Base-by-base conservation (phyloP, 2,888 invertebrate species). In the Philonicus albiceps region DNA sequence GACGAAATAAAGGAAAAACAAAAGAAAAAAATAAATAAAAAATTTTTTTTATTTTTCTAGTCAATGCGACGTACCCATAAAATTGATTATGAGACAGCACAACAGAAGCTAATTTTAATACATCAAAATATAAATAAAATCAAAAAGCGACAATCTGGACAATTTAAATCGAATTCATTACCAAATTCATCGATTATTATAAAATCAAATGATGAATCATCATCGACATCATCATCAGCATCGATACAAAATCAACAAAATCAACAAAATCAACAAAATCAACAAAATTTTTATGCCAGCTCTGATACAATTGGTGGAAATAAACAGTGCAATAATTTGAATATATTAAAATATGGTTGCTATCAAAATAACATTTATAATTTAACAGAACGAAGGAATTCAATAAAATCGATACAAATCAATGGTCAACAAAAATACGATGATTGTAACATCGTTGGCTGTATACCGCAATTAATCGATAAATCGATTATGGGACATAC, bases 51-150 rank as follows among this genome's bases (percentile, higher is more conserved):
- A 53, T 11, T 64, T 64, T 22, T 11, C 3, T 27, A 64, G 87
- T 88, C 88, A 34, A 87, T 88, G n/a, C 87, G 89, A 34, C 87
- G 88, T 11, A 87, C 83, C 19, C 89, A 89, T 81, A 89, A 89
- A n/a, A 88, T 89, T 7, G 89, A 89, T 64, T 89, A 89, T 87
- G 89, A 90, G 22, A 80, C 88, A 4, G 88, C 84, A 37, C 89
- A 89, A 84, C 88, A 89, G 64, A 89, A 89, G 73, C 30, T 89
- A 19, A 74, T 86, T 76, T 31, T 87, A 37, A 87, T 91, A 89
- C 87, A 91, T 91, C 87, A 88, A 55, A 89, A 88, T 84, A 85
- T 88, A 13, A 85, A 85, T 31, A 40, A 88, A n/a, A 30, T 89
- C 19, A 88, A 89, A 73, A 89, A 88, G 43, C 87, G 88, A 0